phyloP scores from a whole-genome alignment of 2,888 invertebrate species.

The Oeneis ivallda region DNA sequence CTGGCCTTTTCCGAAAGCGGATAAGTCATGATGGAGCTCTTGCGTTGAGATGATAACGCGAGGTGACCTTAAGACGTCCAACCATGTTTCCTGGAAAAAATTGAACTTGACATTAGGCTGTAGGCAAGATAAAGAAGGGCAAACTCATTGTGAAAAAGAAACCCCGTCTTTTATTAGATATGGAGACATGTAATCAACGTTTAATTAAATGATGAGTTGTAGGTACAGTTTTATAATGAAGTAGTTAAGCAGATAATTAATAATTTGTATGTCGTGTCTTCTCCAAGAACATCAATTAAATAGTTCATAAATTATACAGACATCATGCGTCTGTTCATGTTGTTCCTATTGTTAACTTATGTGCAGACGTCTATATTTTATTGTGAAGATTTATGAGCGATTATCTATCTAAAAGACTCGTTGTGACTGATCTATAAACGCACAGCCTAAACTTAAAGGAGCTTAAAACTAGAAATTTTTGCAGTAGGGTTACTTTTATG shows the following conservation, averaged over 20 bases:
- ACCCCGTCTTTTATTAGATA: background rate
- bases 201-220: background rate
- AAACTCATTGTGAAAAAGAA: background rate
- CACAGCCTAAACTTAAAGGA: too few relatives aligned
- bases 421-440: too few relatives aligned
- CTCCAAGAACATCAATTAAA: conserved; percentile 9
- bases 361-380: background rate
- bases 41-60: too few relatives aligned
- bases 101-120: too few relatives aligned
- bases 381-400: background rate
- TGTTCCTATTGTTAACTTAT: background rate
- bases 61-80: too few relatives aligned
- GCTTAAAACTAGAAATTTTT: too few relatives aligned
- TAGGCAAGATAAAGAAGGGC: too few relatives aligned
- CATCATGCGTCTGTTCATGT: background rate
- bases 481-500: too few relatives aligned
- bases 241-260: background rate
- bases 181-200: background rate
- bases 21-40: too few relatives aligned
- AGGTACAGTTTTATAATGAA: background rate
- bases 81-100: too few relatives aligned
- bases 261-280: conserved; percentile 4
- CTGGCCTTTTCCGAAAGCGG: too few relatives aligned
- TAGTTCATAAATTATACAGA: background rate
- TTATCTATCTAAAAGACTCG: too few relatives aligned